A percentile compares a stretch with the other conserved stretches of the same genome.
phyloP scores from a whole-genome alignment of 2,888 invertebrate genomes.

The Lycophotia porphyrea region DNA sequence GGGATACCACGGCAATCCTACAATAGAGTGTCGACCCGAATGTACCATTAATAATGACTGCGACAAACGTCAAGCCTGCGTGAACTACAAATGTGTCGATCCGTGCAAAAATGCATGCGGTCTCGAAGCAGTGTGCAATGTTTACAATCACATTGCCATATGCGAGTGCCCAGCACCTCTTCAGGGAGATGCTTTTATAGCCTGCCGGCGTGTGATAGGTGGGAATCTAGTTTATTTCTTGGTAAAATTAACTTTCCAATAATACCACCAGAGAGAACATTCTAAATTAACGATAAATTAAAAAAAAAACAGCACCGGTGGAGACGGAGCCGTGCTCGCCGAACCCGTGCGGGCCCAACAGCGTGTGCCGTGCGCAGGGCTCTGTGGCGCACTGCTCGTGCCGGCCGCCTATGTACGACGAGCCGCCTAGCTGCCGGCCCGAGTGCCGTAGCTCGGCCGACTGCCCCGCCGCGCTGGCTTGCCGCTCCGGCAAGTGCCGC shows the following conservation, averaged over 20 bases:
- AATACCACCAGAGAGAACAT: slow-evolving; percentile 1
- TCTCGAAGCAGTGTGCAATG: slow-evolving; percentile 92
- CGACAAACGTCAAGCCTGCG: slow-evolving; percentile 92
- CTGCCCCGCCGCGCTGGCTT: slow-evolving; percentile 91
- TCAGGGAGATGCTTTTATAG: slow-evolving; percentile 94
- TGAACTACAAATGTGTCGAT: slow-evolving; percentile 93
- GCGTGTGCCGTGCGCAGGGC: slow-evolving; percentile 92
- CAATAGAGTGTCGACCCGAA: slow-evolving; percentile 93
- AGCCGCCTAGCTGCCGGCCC: slow-evolving; percentile 94
- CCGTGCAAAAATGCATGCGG: slow-evolving; percentile 94
- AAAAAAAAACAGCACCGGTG: slow-evolving; percentile 71
- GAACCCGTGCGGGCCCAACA: slow-evolving; percentile 93
- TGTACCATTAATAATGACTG: slow-evolving; percentile 94
- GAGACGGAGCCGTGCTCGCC: slow-evolving; percentile 91
- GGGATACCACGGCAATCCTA: slow-evolving; percentile 92
- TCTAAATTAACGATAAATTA: slow-evolving; percentile 33
- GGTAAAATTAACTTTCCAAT: background rate
- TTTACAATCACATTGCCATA: slow-evolving; percentile 94
- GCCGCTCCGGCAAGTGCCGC: slow-evolving; percentile 92
- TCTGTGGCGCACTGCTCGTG: slow-evolving; percentile 93
- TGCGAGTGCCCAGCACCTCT: slow-evolving; percentile 94
- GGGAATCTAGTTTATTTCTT: slow-evolving; percentile 22
- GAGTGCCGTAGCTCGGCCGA: slow-evolving; percentile 93
- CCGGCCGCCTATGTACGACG: slow-evolving; percentile 91
- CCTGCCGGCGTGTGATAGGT: slow-evolving; percentile 91